Evolutionary conservation across 2,113 vertebrate genomes (phyloP), one percentile per base, ranked within the genome.

Genomic region (Chrysemys picta): DNA sequence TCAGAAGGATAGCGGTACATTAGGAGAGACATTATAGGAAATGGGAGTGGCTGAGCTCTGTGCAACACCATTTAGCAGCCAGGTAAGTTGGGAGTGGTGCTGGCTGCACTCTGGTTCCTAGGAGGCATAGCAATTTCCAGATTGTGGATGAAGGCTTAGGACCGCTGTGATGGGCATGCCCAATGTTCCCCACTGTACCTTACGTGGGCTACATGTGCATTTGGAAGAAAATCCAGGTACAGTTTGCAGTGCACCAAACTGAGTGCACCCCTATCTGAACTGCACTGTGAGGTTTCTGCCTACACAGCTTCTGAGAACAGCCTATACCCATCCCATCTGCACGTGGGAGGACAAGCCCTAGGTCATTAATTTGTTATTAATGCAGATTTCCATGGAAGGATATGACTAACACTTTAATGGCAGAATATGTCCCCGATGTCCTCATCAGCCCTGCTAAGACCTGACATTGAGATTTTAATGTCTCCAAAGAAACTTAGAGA

Each of bases 401-500:
- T 94, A 84, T 85, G 35, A 80, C 47, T 93, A 82, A 90, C 56
- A 42, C 65, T 81, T 95, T 93, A 54, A 65, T 81, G 92, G 62
- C 84, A 76, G 89, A 88, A 52, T 76, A 54, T 56, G 76, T 65
- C 50, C 91, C 82, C 94, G 87, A 87, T 82, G 79, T 89, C 91
- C 69, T 95, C 87, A 95, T 95, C 95, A 92, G 69, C 93, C 82
- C 80, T 93, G 89, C 35, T 69, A 94, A 89, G 85, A 85, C 59
- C 79, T 81, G 69, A 45, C 84, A 89, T 81, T 91, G 52, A 91
- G 83, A 82, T 96, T 87, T 31, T 92, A 90, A 80, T 62, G 69
- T 87, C 82, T 94, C 89, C 75, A 88, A 93, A 93, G 84, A 94
- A 96, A 80, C 92, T 88, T 83, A 89, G 86, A 94, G 88, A 92